phyloP scores from a whole-genome alignment of 53 echinoderm and acorn worm genomes.

The Paelopatides confundens region DNA sequence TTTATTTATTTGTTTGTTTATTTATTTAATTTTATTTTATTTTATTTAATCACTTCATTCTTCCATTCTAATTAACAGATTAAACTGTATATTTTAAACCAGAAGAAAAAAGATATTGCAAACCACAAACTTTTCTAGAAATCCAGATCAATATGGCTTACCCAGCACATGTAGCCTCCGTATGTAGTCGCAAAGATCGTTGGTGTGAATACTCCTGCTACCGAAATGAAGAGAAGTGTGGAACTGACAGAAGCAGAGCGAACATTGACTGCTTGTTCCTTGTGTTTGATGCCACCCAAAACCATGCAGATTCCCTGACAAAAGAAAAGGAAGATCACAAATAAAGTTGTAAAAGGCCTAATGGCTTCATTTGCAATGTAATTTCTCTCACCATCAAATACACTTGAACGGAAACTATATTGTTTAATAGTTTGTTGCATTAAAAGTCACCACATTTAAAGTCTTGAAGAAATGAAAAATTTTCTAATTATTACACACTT shows the following conservation, averaged over 20 bases:
- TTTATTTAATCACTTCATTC: too few relatives aligned
- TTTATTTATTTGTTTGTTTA: too few relatives aligned
- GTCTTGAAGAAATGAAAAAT: too few relatives aligned
- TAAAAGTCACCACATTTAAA: neutral
- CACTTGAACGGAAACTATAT: too few relatives aligned
- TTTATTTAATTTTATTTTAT: too few relatives aligned
- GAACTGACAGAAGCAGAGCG: constrained; percentile 85
- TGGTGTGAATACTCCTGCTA: constrained; percentile 88
- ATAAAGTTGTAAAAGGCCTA: neutral
- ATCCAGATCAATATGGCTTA: constrained; percentile 39
- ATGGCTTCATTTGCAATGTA: too few relatives aligned
- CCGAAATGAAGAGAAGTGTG: constrained; percentile 89
- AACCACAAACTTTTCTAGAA: neutral
- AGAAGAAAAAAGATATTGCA: neutral
- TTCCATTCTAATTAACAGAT: too few relatives aligned
- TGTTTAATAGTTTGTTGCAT: too few relatives aligned
- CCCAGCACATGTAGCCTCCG: constrained; percentile 74
- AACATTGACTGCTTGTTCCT: constrained; percentile 86
- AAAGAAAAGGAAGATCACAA: neutral
- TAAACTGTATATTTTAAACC: too few relatives aligned
- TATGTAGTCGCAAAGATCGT: constrained; percentile 83
- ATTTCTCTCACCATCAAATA: neutral
- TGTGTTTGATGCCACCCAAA: constrained; percentile 91
- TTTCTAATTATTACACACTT: too few relatives aligned
- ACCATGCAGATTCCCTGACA: constrained; percentile 90